Evolutionary conservation across 2,113 vertebrate genomes (phyloP), one percentile per base, ranked within the genome.

Genomic region (Etia nguti): DNA sequence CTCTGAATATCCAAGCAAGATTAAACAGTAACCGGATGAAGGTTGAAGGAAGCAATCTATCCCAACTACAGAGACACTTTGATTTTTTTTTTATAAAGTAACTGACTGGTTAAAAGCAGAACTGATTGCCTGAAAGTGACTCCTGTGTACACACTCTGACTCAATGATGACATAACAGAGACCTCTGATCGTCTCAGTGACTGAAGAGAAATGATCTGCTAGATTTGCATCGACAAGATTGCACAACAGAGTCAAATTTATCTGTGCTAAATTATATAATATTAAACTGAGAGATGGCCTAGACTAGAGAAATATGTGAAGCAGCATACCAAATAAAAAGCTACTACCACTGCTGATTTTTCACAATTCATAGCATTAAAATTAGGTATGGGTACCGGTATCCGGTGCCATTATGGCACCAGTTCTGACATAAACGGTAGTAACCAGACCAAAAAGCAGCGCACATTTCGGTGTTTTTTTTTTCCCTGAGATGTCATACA

Each of bases 1-100:
- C 31, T 12, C 11, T 15, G 4, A 34, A 73, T 12, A 15, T 22
- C 8, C 26, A 31, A 70, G 43, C 22, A 16, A 24, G 8, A 79
- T 34, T 55, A 59, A 93, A 87, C 70, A 81, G 70, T 87, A 88
- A 92, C 89, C 79, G 57, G 36, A 36, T 11, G 9, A 77, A 73
- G 10, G 8, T 24, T 56, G 10, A 81, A 80, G 2, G 38, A 48
- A n/a, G 22, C 6, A 50, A 38, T 38, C 34, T 50, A 16, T 31
- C 24, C 6, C 8, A 73, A 73, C 15, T 24, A 26, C 68, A 73
- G 22, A 26, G n/a, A 22, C 0, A 1, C 5, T 73, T 73, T 3
- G 22, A n/a, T n/a, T n/a, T 68, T 68, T 41, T 68, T 2, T 41
- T n/a, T 38, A 65, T 38, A 38, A 12, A 68, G 34, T 38, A 41